A percentile compares a stretch with the other conserved stretches of the same genome.
These are phyloP conservation scores for Aelia acuminata DNA, from an alignment of 2,888 invertebrate species.

Conservation along the genomic window DNA sequence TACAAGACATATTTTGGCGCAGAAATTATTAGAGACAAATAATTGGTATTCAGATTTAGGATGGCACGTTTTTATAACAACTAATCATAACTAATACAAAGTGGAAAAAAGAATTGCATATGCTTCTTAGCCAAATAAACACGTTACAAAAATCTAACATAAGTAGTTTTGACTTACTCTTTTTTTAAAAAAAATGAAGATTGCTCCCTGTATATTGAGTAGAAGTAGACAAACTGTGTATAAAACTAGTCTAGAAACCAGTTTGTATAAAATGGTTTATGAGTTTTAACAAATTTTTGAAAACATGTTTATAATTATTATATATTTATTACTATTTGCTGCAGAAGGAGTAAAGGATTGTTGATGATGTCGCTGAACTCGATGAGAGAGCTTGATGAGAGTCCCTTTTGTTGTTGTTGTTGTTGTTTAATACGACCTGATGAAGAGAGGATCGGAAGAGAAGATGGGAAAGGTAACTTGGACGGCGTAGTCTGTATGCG, in stretches of 20 bases:
- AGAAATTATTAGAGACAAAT: background rate
- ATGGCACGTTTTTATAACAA: background rate
- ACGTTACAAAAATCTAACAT: constrained; percentile 4
- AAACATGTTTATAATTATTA: constrained; percentile 8
- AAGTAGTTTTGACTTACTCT: background rate
- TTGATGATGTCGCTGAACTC: constrained; percentile 30
- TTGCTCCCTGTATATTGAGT: constrained; percentile 46
- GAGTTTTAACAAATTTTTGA: background rate
- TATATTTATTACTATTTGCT: constrained; percentile 40
- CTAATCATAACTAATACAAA: background rate
- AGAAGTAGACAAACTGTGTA: constrained; percentile 39
- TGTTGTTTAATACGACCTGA: constrained; percentile 22
- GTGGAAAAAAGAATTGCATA: constrained; percentile 1
- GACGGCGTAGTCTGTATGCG: constrained; percentile 45
- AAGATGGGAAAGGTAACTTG: constrained; percentile 22
- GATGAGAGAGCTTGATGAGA: constrained; percentile 30
- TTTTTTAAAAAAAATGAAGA: background rate
- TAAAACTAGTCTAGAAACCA: constrained; percentile 39
- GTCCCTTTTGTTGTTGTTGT: constrained; percentile 43
- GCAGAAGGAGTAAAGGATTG: constrained; percentile 39
- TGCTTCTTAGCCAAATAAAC: constrained; percentile 22
- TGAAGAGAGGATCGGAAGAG: constrained; percentile 11
- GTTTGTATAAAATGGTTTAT: constrained; percentile 34
- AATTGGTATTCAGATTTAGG: background rate
- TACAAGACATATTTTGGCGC: background rate